Percentiles rank a stretch among this genome's conserved stretches.
Conservation (phyloP, 2,113 vertebrate genomes). For the Clarias macrocephalus region DNA sequence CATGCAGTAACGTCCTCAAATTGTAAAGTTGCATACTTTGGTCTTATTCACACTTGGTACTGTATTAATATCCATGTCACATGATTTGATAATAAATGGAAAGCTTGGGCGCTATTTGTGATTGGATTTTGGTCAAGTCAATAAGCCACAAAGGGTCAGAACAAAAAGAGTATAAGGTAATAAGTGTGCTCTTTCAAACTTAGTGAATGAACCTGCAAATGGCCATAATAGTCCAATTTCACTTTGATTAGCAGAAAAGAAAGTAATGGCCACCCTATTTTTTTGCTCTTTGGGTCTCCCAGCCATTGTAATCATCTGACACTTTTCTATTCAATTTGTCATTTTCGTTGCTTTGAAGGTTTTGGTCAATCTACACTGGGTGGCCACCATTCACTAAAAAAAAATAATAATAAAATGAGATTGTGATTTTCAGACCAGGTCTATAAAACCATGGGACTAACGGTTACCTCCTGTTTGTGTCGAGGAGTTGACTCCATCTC, state of each 20-base stretch:
- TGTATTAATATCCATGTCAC: background rate
- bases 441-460: slow-evolving; percentile 32
- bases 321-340: background rate
- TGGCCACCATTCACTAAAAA: background rate
- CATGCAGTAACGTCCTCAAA: background rate
- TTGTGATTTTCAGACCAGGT: background rate
- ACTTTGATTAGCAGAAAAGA: background rate
- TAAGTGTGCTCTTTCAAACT: too few relatives aligned
- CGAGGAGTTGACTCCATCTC: slow-evolving; percentile 91
- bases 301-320: background rate
- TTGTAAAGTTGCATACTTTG: background rate
- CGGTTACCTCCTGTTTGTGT: slow-evolving; percentile 96
- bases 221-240: background rate
- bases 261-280: background rate
- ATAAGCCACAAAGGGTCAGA: background rate
- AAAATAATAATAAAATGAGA: background rate
- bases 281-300: background rate
- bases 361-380: background rate
- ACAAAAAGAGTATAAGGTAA: background rate
- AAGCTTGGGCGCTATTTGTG: background rate
- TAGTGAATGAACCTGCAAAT: background rate
- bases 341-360: background rate
- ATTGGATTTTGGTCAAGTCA: background rate
- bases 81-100: background rate
- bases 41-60: background rate